Base-by-base conservation (phyloP, 2,888 invertebrate genomes). In the Cremastinae sp. region DNA sequence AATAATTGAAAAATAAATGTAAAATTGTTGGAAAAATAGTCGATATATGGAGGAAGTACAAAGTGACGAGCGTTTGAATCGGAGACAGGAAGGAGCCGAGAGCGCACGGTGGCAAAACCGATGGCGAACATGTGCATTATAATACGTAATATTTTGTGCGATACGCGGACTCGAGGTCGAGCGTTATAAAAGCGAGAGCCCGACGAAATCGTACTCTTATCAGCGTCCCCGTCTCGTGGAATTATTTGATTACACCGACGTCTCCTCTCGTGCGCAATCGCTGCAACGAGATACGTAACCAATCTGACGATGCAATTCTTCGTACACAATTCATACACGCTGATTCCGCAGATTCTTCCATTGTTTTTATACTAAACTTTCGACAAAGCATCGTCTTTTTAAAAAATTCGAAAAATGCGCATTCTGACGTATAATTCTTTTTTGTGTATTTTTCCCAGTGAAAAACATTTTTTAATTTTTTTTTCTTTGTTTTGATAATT, bases 81-180 rank as follows among this genome's bases (percentile, higher is more conserved):
- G 65, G 64, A 65, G 61, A 66, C 75, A 62, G 71, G 75, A 75
- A 75, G 71, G 66, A 14, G 59, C 74, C 38, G 53, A 56, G 28
- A 22, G 38, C 22, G 49, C 61, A 56, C 61, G 66, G 65, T 59
- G 41, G 49, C 41, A 22, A 41, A 51, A 62, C 66, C 8, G 41
- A n/a, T 12, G 34, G 36, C 43, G 34, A 66, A 36, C 59, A 59
- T 36, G 61, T 47, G 54, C 43, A 49, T 43, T 65, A 45, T 49
- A 62, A 54, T 54, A 66, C 68, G 62, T 62, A 62, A 68, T 45
- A 73, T 65, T 62, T 41, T 22, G 28, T 20, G 22, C 22, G 20
- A 41, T 9, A 53, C 49, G 54, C 38, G 49, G 54, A 61, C 43
- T 41, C 74, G 74, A 74, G 74, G 74, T 61, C 66, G 36, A 10